phyloP scores from a whole-genome alignment of 2,113 vertebrate genomes.

The Terrapene triunguis region DNA sequence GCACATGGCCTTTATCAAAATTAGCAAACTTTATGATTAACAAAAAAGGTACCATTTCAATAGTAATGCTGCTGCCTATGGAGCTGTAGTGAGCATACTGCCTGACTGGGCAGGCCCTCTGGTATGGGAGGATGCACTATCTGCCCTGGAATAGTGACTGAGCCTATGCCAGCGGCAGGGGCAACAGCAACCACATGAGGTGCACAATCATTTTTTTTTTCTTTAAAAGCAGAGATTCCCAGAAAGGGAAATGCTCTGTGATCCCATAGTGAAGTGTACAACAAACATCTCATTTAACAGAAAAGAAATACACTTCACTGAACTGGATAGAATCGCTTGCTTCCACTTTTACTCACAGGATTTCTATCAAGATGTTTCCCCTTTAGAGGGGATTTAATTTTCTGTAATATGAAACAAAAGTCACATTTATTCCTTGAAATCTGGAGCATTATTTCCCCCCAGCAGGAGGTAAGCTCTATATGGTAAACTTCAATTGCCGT shows the following conservation, averaged over 20 bases:
- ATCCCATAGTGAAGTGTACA: neutral
- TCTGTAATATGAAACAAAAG: neutral
- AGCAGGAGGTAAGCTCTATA: neutral
- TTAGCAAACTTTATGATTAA: neutral
- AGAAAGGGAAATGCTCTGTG: neutral
- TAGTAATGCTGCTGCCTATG: accelerated
- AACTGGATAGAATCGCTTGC: neutral
- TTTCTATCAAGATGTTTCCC: neutral
- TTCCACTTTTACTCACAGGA: neutral
- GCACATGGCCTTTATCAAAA: neutral
- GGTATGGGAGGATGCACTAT: neutral
- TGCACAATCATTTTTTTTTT: neutral
- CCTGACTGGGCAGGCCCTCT: accelerated
- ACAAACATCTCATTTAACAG: neutral
- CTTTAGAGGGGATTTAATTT: accelerated
- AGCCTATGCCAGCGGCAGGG: neutral
- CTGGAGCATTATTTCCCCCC: neutral
- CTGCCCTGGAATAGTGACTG: neutral
- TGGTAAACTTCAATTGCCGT: neutral
- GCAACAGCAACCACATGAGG: accelerated
- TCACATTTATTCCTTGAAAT: neutral
- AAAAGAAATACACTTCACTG: neutral
- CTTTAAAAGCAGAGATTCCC: neutral
- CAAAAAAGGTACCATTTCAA: neutral
- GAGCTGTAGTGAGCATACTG: neutral